Conservation (phyloP, 2,113 vertebrate genomes). For the Mellivora capensis region DNA sequence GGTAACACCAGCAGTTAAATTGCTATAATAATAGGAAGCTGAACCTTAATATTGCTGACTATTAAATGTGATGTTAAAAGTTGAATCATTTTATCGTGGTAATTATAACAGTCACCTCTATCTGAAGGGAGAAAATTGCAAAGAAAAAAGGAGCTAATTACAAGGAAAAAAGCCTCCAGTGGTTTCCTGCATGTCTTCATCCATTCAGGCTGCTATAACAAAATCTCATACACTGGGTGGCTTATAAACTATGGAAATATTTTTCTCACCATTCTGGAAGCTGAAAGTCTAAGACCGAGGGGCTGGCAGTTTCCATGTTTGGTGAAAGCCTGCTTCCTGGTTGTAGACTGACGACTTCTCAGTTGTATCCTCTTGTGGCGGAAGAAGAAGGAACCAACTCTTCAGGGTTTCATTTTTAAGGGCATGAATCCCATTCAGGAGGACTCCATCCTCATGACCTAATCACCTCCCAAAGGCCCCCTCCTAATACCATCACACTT, state of each 20-base stretch:
- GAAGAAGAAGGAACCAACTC: not conserved
- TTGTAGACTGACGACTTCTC: not conserved
- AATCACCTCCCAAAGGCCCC: not conserved
- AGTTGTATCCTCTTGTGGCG: not conserved
- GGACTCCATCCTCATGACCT: not conserved
- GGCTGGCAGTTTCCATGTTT: not conserved
- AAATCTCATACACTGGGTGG: not conserved
- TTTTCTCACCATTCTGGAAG: not conserved
- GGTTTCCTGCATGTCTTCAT: not conserved
- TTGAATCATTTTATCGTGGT: constrained; percentile 13
- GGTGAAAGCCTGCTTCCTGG: not conserved
- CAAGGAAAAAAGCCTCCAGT: not conserved
- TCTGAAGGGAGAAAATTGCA: not conserved
- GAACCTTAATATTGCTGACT: constrained; percentile 9
- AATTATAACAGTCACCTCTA: not conserved
- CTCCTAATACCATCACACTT: not conserved
- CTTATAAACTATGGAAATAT: not conserved
- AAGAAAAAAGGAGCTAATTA: not conserved
- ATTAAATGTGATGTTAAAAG: constrained; percentile 40
- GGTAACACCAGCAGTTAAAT: not conserved
- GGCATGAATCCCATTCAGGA: not conserved
- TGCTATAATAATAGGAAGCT: not conserved
- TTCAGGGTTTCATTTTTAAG: not conserved
- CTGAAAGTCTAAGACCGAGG: not conserved
- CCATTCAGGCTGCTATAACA: not conserved